Conservation (phyloP, 2,888 invertebrate species). For the Caenorhabditis japonica region DNA sequence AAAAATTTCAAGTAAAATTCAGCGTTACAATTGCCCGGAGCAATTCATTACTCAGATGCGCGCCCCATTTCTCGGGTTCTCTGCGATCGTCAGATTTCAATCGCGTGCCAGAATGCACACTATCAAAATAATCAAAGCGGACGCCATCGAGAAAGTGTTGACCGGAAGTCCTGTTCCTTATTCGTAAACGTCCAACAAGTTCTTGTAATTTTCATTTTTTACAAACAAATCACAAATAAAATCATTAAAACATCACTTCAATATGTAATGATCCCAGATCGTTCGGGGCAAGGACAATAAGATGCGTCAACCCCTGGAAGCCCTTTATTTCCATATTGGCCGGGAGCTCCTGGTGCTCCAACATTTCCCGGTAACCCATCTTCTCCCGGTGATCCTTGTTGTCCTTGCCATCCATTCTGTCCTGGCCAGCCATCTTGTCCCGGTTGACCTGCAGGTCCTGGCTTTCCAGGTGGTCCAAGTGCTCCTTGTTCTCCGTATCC, state of each 20-base stretch:
- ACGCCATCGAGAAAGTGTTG: conserved; percentile 8
- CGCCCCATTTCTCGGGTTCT: conserved; percentile 56
- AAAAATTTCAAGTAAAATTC: background rate
- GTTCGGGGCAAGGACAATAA: conserved; percentile 43
- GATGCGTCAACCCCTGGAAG: conserved; percentile 45
- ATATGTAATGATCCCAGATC: conserved; percentile 8
- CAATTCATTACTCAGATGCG: conserved; percentile 33
- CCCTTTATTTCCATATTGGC: conserved; percentile 26
- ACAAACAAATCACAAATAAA: conserved; percentile 5
- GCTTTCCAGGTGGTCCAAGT: conserved; percentile 45
- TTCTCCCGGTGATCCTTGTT: conserved; percentile 51
- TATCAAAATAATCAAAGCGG: conserved; percentile 29
- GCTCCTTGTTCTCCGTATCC: conserved; percentile 28
- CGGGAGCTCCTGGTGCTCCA: conserved; percentile 35
- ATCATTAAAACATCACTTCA: background rate
- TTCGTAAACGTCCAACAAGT: conserved; percentile 13
- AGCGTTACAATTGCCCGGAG: conserved; percentile 52
- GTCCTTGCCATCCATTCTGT: conserved; percentile 53
- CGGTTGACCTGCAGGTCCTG: conserved; percentile 49
- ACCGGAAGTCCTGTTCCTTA: conserved; percentile 28
- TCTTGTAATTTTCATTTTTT: conserved; percentile 5
- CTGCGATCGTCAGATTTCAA: conserved; percentile 54
- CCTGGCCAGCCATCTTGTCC: conserved; percentile 53
- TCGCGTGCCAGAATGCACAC: conserved; percentile 53
- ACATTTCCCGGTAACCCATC: conserved; percentile 37